Percentiles rank a stretch among this genome's conserved stretches.
phyloP scores from a whole-genome alignment of 2,888 invertebrate species.

The Leptothorax acervorum region DNA sequence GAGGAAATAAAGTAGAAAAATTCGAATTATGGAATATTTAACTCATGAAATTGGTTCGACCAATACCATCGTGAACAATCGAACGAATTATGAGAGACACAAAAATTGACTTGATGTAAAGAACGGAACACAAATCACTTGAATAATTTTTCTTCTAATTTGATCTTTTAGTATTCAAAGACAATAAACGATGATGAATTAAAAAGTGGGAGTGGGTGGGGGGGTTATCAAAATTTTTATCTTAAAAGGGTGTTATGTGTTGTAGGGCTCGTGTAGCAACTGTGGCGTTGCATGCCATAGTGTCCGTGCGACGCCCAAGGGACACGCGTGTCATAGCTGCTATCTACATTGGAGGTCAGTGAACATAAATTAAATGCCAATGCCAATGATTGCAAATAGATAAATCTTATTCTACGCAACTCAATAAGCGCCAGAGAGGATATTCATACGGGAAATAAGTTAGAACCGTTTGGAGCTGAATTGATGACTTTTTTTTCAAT shows the following conservation, averaged over 20 bases:
- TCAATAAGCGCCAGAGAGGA: constrained; percentile 60
- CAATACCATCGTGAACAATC: neutral
- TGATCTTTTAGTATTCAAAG: constrained; percentile 15
- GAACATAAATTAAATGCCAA: constrained; percentile 77
- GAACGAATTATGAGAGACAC: neutral
- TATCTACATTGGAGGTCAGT: constrained; percentile 94
- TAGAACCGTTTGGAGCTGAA: neutral
- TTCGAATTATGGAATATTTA: constrained; percentile 6
- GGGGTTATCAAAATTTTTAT: constrained; percentile 61
- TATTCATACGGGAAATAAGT: constrained; percentile 65
- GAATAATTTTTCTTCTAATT: constrained; percentile 18
- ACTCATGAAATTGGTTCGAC: neutral
- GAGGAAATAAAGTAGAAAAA: constrained; percentile 60
- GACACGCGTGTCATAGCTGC: constrained; percentile 93
- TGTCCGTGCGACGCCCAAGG: constrained; percentile 91
- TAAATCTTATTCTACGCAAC: neutral
- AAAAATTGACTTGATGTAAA: neutral
- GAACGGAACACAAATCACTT: neutral
- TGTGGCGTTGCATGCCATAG: constrained; percentile 93
- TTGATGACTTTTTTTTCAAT: neutral
- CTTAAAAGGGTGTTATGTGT: constrained; percentile 84
- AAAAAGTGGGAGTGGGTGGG: constrained; percentile 62
- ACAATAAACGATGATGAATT: constrained; percentile 32
- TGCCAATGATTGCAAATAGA: constrained; percentile 60
- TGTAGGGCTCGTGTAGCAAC: constrained; percentile 87